Base-by-base conservation (phyloP, 2,888 invertebrate species). In the Eupithecia exiguata region DNA sequence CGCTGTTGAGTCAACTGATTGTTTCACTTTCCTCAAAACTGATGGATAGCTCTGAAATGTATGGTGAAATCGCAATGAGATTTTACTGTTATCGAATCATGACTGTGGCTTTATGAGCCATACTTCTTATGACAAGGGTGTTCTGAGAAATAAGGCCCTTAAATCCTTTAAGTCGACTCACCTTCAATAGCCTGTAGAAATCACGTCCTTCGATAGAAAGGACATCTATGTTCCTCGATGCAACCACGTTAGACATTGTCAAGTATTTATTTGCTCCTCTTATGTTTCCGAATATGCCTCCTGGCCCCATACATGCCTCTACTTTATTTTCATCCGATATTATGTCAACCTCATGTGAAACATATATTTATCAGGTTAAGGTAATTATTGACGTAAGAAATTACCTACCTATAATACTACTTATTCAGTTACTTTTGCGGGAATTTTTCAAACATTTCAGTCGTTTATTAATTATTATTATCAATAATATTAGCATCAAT, bases 221-320 rank as follows among this genome's bases (percentile, higher is more conserved):
- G 61, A 95, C 85, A 80, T 95, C 95, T 70, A 94, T 92, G 80
- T 95, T 95, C 74, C 92, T 89, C 3, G 93, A 90, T 12, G 95
- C 95, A 1, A 91, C 82, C 1, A 94, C 88, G 72, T 92, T 94
- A 4, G 95, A 94, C 82, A 90, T 87, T 0, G 92, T 92, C 67
- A 91, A 82, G 78, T 91, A 92, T 81, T 87, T 91, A 1, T 84
- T 79, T 5, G 90, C 89, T 7, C 93, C 92, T 78, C 89, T 88
- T 77, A 95, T 94, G 75, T 95, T 95, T 0, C 94, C 94, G 69
- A 94, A 94, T 83, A 94, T 94, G 10, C 94, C 94, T 14, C 94
- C 94, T 7, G 94, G 92, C 0, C 94, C 94, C 94, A 94, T 94
- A 76, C 93, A 94, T 0, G 92, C 90, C 80, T 94, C 93, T 1